Conservation (phyloP, 2,888 invertebrate species). For the Pyrrhopygopsis socrates region DNA sequence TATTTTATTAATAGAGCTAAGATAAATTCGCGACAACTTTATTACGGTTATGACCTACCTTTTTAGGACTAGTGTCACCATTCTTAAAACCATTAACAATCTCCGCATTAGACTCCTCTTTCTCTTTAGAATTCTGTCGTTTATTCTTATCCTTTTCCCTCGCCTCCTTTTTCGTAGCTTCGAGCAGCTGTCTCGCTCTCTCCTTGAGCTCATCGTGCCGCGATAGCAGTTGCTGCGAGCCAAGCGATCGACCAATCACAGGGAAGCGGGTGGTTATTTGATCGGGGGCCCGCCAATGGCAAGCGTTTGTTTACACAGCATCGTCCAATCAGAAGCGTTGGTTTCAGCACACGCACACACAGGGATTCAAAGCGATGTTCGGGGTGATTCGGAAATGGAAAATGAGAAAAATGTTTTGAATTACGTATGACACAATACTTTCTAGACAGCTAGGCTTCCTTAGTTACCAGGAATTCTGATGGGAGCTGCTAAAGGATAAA, state of each 20-base stretch:
- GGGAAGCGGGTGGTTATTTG: slow-evolving; percentile 84
- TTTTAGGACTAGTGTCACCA: slow-evolving; percentile 91
- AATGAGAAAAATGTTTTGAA: slow-evolving; percentile 88
- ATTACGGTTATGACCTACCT: slow-evolving; percentile 88
- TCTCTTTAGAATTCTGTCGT: slow-evolving; percentile 90
- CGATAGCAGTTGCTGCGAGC: slow-evolving; percentile 97
- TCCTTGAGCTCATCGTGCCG: slow-evolving; percentile 98
- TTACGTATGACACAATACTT: background rate
- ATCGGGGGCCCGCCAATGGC: slow-evolving; percentile 22
- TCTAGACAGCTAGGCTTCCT: background rate
- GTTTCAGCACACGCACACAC: slow-evolving; percentile 85
- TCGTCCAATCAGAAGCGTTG: slow-evolving; percentile 87
- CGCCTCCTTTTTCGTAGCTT: slow-evolving; percentile 97
- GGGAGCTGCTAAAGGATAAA: background rate
- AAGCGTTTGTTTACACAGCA: slow-evolving; percentile 45
- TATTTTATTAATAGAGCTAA: background rate
- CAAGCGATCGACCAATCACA: slow-evolving; percentile 84
- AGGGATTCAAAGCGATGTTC: slow-evolving; percentile 88
- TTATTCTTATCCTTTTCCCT: slow-evolving; percentile 92
- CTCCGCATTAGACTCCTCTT: slow-evolving; percentile 97
- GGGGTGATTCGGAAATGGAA: slow-evolving; percentile 89
- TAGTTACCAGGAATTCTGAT: background rate
- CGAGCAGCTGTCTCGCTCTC: slow-evolving; percentile 98
- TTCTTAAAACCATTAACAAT: slow-evolving; percentile 90
- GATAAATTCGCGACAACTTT: background rate